Evolutionary conservation across 2,797 vertebrate species (phyloP).

Genomic region (Anolis apletophallus): DNA sequence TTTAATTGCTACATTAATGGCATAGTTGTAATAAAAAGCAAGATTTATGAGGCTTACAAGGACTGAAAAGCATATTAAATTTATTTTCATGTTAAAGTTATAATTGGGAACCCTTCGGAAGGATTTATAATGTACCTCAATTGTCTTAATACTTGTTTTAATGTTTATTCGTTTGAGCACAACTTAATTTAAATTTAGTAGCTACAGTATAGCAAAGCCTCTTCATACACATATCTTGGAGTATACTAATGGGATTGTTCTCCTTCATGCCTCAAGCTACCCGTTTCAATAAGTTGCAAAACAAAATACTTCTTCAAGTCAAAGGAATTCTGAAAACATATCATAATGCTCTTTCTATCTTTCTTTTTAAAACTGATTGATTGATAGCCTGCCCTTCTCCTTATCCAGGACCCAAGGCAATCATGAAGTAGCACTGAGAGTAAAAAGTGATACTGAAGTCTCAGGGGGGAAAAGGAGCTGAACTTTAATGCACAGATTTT

Average conservation of each 20-base stretch:
- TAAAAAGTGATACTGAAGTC: background rate
- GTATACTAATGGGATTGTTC: background rate
- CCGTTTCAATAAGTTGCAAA: background rate
- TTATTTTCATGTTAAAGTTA: constrained; percentile 41
- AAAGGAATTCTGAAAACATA: background rate
- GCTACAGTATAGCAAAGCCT: background rate
- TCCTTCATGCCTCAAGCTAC: background rate
- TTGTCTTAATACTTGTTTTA: constrained; percentile 20
- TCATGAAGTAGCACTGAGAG: background rate
- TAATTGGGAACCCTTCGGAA: constrained; percentile 21
- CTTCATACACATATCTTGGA: background rate
- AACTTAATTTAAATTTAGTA: constrained; percentile 20
- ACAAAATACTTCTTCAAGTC: background rate
- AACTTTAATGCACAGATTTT: background rate
- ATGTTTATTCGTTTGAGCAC: background rate
- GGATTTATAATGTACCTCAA: constrained; percentile 2
- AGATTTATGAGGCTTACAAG: background rate
- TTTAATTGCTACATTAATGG: background rate
- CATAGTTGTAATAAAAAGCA: constrained; percentile 8
- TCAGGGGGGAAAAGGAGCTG: background rate
- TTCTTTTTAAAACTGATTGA: background rate
- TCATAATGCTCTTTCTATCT: background rate
- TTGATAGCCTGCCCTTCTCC: too few species aligned
- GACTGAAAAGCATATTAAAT: constrained; percentile 9
- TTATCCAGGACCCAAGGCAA: background rate